Evolutionary conservation across 2,888 invertebrate genomes (phyloP), one percentile per base, ranked within the genome.

Genomic region (Deilephila porcellus): DNA sequence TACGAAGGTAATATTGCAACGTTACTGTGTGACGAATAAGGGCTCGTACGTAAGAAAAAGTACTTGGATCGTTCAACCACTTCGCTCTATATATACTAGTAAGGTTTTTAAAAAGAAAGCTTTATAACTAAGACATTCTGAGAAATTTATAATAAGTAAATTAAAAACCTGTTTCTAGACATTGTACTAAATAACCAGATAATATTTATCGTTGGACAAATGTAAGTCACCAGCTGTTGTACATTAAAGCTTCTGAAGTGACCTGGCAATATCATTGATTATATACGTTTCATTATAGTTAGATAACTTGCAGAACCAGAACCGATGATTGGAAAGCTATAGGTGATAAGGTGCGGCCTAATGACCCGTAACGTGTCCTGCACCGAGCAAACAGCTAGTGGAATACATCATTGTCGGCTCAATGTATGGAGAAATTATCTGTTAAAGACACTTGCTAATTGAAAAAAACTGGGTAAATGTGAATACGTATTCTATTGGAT

Each of bases 1-100:
- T 67, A 25, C 25, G 7, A 56, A 56, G 56, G 19, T 56, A 88
- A 86, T 82, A 87, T 80, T 88, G 87, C 87, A 81, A 82, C 85
- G 85, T 85, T 81, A 85, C 83, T 79, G 79, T 84, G 81, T 77
- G 80, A 77, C 77, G 45, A 25, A 14, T 25, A 20, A 67, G 67
- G 67, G 52, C 45, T 67, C 6, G 29, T 29, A 32, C 17, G 17
- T 11, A 32, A 17, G 56, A 56, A 56, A 53, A 56, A 19, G 19
- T 56, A 17, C 17, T n/a, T 56, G n/a, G 19, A n/a, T 17, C n/a
- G 5, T 53, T 19, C 19, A 53, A 53, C 19, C 5, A 19, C 5
- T 4, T 53, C 53, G 14, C 4, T 53, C 19, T 53, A n/a, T 45
- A 5, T 70, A 56, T 70, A 19, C 52, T 56, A 56, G 19, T 56